A percentile compares a stretch with the other conserved stretches of the same genome.
Evolutionary conservation across 2,888 invertebrate species (phyloP).

Genomic region (Stenotaenia linearis): DNA sequence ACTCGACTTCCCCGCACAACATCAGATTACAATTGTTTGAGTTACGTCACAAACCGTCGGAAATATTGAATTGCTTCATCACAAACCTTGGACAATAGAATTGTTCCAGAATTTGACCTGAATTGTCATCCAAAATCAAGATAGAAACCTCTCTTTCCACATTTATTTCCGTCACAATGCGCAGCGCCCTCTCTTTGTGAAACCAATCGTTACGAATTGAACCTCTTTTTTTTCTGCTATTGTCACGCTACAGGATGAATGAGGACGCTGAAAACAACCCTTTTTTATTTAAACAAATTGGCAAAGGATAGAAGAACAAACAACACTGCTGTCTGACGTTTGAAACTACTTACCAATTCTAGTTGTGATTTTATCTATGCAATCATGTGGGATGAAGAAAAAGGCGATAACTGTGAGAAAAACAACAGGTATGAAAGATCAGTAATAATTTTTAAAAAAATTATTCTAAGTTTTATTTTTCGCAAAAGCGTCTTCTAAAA

Average conservation of each 20-base stretch:
- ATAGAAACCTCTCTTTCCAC: not conserved
- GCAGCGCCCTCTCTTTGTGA: not conserved
- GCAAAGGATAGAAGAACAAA: not conserved
- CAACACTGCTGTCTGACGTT: not conserved
- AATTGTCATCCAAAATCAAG: not conserved
- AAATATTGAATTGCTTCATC: not conserved
- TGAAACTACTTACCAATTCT: not conserved
- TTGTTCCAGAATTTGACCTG: not conserved
- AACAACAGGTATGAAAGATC: not conserved
- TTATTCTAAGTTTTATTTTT: not conserved
- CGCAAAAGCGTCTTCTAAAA: not conserved
- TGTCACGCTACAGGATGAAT: not conserved
- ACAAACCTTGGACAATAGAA: not conserved
- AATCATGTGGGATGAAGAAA: constrained; percentile 10
- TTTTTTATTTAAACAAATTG: not conserved
- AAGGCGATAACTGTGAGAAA: not conserved
- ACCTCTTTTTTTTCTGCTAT: not conserved
- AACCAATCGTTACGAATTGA: not conserved
- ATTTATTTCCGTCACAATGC: not conserved
- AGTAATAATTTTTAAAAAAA: not conserved
- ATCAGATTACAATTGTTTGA: not conserved
- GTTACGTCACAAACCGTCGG: not conserved
- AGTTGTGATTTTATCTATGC: not conserved
- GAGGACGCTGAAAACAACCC: not conserved
- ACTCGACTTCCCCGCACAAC: not conserved